Evolutionary conservation across 35 echinoderm and acorn worm species (phyloP), one percentile per base, ranked within the genome.

Genomic region (Patiria miniata): DNA sequence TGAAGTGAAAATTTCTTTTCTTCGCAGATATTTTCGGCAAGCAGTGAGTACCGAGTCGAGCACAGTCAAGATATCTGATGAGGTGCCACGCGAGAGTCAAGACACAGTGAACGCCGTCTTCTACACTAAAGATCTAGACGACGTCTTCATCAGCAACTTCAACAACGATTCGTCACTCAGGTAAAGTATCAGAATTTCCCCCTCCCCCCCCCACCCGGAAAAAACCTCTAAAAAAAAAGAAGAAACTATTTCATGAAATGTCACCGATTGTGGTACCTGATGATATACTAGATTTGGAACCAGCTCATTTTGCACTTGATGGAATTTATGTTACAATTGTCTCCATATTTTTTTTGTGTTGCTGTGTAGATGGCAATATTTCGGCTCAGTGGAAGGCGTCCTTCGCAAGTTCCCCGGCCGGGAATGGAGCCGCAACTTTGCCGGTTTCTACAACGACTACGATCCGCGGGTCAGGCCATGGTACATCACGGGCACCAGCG

Each of bases 351-450:
- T n/a, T n/a, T n/a, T n/a, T n/a, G n/a, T n/a, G n/a, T n/a, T n/a
- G n/a, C n/a, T n/a, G n/a, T n/a, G n/a, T 18, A 99, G 96, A 54
- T 99, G 96, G 96, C 96, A 99, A 83, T 99, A 99, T 84, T 99
- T 99, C 89, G 96, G 96, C 21, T 94, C 96, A 8, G 61, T 86
- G 55, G 96, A 99, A 76, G 96, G 96, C 23, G 32, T 99, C 1
- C 51, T 93, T 22, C 78, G 96, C 21, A 91, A 92, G 21, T 99
- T 73, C 26, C 96, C 96, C 28, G 96, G 96, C 22, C 59, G 96
- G 33, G 96, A 99, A 36, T 99, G 96, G 96, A 83, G 78, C 16
- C 91, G 89, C 16, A 94, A 98, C 39, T 94, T 94, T 94, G 92
- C 89, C 9, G 96, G 96, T 1, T 98, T 98, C 68, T 98, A 98